These are phyloP conservation scores for Phortica magna DNA, from an alignment of 2,888 invertebrate genomes.

Conservation along the genomic window DNA sequence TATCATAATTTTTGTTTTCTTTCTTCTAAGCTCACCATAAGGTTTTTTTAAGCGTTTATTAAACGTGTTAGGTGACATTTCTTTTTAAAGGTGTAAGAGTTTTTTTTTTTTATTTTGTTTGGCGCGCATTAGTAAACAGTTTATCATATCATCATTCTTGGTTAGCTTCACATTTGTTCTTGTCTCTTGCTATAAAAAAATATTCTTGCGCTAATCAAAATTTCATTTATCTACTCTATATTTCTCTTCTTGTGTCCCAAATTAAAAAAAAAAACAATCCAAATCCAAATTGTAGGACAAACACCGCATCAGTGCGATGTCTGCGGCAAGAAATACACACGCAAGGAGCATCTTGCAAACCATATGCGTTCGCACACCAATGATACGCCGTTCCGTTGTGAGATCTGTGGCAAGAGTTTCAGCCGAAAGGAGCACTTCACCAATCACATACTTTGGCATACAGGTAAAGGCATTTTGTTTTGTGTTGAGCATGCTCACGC, in stretches of 20 bases:
- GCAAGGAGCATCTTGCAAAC: conserved; percentile 92
- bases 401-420: conserved; percentile 92
- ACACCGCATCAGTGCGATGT: conserved; percentile 92
- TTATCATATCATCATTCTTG: too few relatives aligned
- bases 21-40: too few relatives aligned
- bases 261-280: conserved; percentile 44
- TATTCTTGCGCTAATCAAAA: neutral
- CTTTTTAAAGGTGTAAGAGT: too few relatives aligned
- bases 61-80: too few relatives aligned
- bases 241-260: conserved; percentile 41
- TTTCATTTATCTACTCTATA: conserved; percentile 2
- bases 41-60: too few relatives aligned
- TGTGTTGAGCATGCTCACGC: conserved; percentile 12
- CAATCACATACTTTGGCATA: conserved; percentile 94
- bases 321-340: conserved; percentile 92
- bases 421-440: conserved; percentile 93
- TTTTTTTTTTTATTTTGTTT: too few relatives aligned
- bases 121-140: too few relatives aligned
- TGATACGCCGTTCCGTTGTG: conserved; percentile 92
- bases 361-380: conserved; percentile 93
- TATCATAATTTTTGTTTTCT: too few relatives aligned
- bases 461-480: conserved; percentile 79
- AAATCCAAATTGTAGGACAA: conserved; percentile 81
- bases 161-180: too few relatives aligned
- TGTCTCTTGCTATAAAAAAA: too few relatives aligned